These are phyloP conservation scores for Dipodomys spectabilis DNA, from an alignment of 2,113 vertebrate species.

Conservation along the genomic window DNA sequence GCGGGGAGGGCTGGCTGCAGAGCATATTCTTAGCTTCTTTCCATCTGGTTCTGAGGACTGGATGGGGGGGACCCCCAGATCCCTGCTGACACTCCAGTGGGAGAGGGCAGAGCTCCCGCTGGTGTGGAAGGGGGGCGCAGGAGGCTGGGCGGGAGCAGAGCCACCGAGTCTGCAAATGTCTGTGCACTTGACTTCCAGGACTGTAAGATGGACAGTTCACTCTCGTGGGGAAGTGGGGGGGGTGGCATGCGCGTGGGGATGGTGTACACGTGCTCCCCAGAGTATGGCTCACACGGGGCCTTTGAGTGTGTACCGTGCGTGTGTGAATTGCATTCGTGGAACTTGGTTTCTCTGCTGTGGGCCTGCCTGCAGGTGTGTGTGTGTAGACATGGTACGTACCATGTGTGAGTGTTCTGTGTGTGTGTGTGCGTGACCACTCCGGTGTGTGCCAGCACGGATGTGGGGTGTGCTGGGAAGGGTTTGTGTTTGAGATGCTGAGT, in stretches of 20 bases:
- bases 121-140: background rate
- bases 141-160: background rate
- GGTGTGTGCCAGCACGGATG: background rate
- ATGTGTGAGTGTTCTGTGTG: background rate
- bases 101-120: background rate
- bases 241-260: background rate
- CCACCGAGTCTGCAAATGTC: rapidly evolving
- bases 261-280: background rate
- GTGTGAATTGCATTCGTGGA: rapidly evolving
- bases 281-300: background rate
- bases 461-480: rapidly evolving
- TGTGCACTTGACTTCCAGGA: background rate
- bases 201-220: background rate
- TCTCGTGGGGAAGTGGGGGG: background rate
- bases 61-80: background rate
- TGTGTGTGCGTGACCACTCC: background rate
- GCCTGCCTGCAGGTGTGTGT: background rate
- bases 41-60: background rate
- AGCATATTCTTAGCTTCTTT: background rate
- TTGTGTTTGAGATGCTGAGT: background rate
- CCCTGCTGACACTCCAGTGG: rapidly evolving
- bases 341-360: background rate
- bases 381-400: rapidly evolving
- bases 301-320: rapidly evolving
- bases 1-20: background rate